Conservation (phyloP, 30 jellyfish, hydroid and myxozoan genomes). For the Nemopilema nomurai region DNA sequence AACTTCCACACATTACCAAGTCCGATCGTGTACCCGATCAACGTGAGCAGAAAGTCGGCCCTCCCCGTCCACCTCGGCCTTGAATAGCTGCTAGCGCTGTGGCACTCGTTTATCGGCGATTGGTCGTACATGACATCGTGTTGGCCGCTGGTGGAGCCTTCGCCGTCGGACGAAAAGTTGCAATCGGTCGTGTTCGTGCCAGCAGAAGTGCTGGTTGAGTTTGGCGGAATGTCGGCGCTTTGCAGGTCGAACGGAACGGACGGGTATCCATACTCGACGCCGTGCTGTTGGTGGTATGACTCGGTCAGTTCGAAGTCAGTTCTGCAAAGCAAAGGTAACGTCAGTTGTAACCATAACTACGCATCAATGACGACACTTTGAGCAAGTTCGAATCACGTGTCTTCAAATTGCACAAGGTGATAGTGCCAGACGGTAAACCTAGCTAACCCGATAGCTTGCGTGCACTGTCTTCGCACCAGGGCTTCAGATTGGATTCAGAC, state of each 20-base stretch:
- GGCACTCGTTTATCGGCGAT: conserved; percentile 70
- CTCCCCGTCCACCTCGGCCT: conserved; percentile 94
- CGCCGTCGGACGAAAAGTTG: conserved; percentile 83
- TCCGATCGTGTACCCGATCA: conserved; percentile 95
- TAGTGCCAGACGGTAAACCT: background rate
- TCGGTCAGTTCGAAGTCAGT: conserved; percentile 69
- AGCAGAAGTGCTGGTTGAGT: conserved; percentile 83
- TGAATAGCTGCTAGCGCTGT: conserved; percentile 61
- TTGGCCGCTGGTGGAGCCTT: conserved; percentile 68
- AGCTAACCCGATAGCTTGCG: too few species aligned
- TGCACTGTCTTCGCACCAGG: too few species aligned
- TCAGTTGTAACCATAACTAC: background rate
- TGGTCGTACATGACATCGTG: conserved; percentile 39
- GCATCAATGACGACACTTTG: too few species aligned
- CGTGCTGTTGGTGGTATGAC: conserved; percentile 30
- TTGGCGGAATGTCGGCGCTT: conserved; percentile 67
- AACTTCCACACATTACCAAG: conserved; percentile 97
- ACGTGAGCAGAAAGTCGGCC: conserved; percentile 78
- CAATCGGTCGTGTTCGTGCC: conserved; percentile 81
- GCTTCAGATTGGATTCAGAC: too few species aligned
- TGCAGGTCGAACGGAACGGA: conserved; percentile 71
- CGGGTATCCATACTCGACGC: conserved; percentile 61
- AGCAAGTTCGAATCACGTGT: too few species aligned
- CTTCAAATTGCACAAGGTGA: background rate
- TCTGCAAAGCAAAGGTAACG: conserved; percentile 23